These are phyloP conservation scores for Leptinotarsa rubiginosa DNA, from an alignment of 2,888 invertebrate species.

Conservation along the genomic window DNA sequence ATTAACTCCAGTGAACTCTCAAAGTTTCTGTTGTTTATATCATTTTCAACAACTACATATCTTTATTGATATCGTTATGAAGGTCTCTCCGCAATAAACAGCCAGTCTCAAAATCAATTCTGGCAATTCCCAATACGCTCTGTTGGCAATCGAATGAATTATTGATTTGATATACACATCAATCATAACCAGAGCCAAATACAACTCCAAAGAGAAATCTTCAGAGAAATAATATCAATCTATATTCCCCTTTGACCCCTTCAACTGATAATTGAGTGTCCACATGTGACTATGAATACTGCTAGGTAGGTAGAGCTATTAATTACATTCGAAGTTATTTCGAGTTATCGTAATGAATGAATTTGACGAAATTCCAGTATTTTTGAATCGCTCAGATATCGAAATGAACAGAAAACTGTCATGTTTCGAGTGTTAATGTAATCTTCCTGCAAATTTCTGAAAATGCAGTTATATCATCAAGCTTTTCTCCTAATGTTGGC, in stretches of 20 bases:
- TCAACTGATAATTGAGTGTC: not conserved
- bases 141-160: not conserved
- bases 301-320: too few relatives aligned
- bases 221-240: not conserved
- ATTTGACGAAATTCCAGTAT: too few relatives aligned
- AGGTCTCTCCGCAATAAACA: not conserved
- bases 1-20: not conserved
- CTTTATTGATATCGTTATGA: not conserved
- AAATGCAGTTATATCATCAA: too few relatives aligned
- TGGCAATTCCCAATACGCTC: not conserved
- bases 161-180: constrained; percentile 4
- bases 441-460: too few relatives aligned
- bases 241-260: not conserved
- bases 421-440: too few relatives aligned
- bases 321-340: too few relatives aligned
- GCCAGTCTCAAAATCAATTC: not conserved
- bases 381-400: too few relatives aligned
- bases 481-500: too few relatives aligned
- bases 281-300: not conserved
- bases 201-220: not conserved
- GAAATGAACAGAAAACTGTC: too few relatives aligned
- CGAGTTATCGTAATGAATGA: too few relatives aligned
- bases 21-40: not conserved
- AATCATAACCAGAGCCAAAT: not conserved
- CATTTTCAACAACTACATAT: not conserved